Base-by-base conservation (phyloP, 1,140 invertebrate genomes). In the Aphis gossypii region DNA sequence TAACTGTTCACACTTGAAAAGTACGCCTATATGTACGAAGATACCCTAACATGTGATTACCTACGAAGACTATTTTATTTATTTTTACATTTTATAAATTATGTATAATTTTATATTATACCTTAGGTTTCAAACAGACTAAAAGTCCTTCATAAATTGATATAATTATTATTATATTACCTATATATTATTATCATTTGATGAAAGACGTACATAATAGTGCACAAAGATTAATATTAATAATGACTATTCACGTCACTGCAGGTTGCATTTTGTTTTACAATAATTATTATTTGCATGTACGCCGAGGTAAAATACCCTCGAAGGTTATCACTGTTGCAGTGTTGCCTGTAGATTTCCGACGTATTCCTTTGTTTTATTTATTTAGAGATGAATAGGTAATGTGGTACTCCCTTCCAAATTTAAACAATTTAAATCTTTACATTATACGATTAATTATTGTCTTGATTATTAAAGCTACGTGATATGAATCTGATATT, bases 151-250 rank as follows among this genome's bases (percentile, higher is more conserved):
- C 30, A 76, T 18, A n/a, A n/a, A n/a, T 76, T 76, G 60, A 76
- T 76, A 76, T n/a, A n/a, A 76, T 76, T n/a, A 76, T 76, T 76
- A 76, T 68, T n/a, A n/a, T 68, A 68, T n/a, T n/a, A n/a, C 30
- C 30, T 68, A 68, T 60, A n/a, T 60, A 68, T 76, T 76, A 76
- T 76, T n/a, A n/a, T 76, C 25, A 60, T 76, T 76, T 76, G 0
- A 68, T 18, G 30, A 76, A 76, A 76, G 1, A n/a, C 60, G 60
- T 76, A 76, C n/a, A 76, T 76, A 76, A 35, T 76, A n/a, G 14
- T 76, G n/a, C 11, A 4, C 60, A 76, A 76, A 76, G 30, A 76
- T 76, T 76, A 76, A 18, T 46, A 46, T 51, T 51, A 51, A 14
- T 51, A 51, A n/a, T 76, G 60, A 76, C 14, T 76, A n/a, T n/a